phyloP scores from a whole-genome alignment of 2,888 invertebrate species.

The Pherbina coryleti region DNA sequence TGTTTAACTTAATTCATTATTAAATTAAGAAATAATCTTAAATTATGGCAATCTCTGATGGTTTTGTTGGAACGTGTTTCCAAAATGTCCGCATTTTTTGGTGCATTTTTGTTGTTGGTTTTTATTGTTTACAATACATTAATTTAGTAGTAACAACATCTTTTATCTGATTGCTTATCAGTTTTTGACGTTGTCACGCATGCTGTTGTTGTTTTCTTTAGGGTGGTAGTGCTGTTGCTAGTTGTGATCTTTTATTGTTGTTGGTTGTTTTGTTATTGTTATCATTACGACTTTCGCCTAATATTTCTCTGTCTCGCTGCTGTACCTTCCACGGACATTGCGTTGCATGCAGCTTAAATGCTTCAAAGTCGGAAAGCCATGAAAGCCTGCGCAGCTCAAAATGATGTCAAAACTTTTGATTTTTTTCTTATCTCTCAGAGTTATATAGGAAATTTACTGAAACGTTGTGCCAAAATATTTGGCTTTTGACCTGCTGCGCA shows the following conservation, averaged over 20 bases:
- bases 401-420: not conserved
- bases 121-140: constrained; percentile 19
- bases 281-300: not conserved
- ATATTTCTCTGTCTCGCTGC: not conserved
- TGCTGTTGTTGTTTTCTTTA: not conserved
- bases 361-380: not conserved
- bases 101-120: not conserved
- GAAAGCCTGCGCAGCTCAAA: not conserved
- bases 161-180: constrained; percentile 25
- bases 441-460: not conserved
- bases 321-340: not conserved
- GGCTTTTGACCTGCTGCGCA: constrained; percentile 14
- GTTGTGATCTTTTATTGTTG: not conserved
- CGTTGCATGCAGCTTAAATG: not conserved
- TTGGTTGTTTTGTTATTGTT: not conserved
- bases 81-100: too few species aligned
- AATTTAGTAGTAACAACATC: not conserved
- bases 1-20: too few species aligned
- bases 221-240: not conserved
- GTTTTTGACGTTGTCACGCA: constrained; percentile 23
- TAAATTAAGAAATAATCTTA: too few species aligned
- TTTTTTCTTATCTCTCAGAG: not conserved
- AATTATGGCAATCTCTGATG: too few species aligned
- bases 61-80: too few species aligned
- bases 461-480: constrained; percentile 1